phyloP scores from a whole-genome alignment of 2,113 vertebrate genomes.

The Atractosteus spatula region DNA sequence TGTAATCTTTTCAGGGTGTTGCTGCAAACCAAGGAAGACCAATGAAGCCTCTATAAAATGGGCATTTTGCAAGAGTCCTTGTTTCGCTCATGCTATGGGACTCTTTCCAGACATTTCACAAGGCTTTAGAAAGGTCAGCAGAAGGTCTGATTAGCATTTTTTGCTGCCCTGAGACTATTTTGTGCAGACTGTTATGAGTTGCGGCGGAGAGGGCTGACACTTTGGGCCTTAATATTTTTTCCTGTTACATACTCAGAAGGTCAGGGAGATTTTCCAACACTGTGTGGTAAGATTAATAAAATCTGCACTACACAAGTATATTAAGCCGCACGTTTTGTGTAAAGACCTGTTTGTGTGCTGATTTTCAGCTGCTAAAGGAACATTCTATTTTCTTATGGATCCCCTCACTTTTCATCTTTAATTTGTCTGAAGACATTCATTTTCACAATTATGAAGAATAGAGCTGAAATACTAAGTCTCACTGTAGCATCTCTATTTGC shows the following conservation, averaged over 20 bases:
- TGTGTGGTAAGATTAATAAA: neutral
- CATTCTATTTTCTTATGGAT: too few species aligned
- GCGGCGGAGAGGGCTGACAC: constrained; percentile 1
- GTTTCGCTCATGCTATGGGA: neutral
- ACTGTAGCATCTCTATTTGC: too few species aligned
- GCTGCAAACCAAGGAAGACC: neutral
- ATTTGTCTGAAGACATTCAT: too few species aligned
- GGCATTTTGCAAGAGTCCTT: neutral
- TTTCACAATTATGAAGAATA: too few species aligned
- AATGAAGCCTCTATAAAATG: neutral
- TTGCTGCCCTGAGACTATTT: neutral
- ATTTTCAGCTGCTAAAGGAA: too few species aligned
- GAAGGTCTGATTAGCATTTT: constrained; percentile 17
- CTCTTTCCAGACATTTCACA: neutral
- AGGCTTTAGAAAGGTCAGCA: neutral
- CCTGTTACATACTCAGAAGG: constrained; percentile 5
- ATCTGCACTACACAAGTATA: neutral
- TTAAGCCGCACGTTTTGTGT: too few species aligned
- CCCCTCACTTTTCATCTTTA: too few species aligned
- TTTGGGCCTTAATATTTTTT: neutral
- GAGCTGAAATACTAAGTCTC: too few species aligned
- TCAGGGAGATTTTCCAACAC: neutral
- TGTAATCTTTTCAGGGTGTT: neutral
- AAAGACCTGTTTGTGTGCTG: too few species aligned
- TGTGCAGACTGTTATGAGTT: constrained; percentile 7